Evolutionary conservation across 2,888 invertebrate species (phyloP).

Genomic region (Amiota minor): DNA sequence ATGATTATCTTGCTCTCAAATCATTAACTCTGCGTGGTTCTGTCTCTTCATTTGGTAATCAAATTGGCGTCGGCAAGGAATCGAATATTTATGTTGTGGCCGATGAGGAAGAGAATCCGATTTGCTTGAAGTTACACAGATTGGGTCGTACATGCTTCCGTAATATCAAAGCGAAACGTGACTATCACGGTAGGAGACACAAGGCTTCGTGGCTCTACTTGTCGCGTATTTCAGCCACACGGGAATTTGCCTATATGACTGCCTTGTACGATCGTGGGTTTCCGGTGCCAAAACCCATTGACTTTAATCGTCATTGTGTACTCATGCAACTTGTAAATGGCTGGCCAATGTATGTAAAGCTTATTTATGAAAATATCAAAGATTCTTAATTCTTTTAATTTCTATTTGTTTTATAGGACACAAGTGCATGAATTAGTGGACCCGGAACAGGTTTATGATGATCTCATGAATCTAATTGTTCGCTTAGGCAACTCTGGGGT

Average conservation of each 20-base stretch:
- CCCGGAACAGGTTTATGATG: slow-evolving; percentile 88
- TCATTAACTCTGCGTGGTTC: slow-evolving; percentile 85
- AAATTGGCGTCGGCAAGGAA: slow-evolving; percentile 99
- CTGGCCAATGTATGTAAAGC: slow-evolving; percentile 81
- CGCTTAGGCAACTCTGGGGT: slow-evolving; percentile 94
- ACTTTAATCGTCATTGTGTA: slow-evolving; percentile 95
- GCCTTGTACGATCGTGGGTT: slow-evolving; percentile 91
- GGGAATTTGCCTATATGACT: slow-evolving; percentile 98
- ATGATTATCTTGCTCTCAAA: slow-evolving; percentile 96
- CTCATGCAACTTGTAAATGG: slow-evolving; percentile 94
- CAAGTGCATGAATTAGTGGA: slow-evolving; percentile 80
- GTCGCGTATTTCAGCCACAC: slow-evolving; percentile 95
- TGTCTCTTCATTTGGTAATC: slow-evolving; percentile 92
- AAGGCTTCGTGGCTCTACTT: slow-evolving; percentile 96
- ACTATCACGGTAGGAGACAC: slow-evolving; percentile 94
- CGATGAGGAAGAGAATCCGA: slow-evolving; percentile 83
- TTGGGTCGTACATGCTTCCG: slow-evolving; percentile 97
- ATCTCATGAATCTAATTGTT: slow-evolving; percentile 94
- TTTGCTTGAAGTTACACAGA: slow-evolving; percentile 92
- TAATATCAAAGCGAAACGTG: slow-evolving; percentile 94
- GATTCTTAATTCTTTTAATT: too few species aligned
- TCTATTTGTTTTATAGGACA: slow-evolving; percentile 73
- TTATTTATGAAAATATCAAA: too few species aligned
- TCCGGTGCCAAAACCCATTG: slow-evolving; percentile 95
- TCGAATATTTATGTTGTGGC: slow-evolving; percentile 95